A percentile compares a stretch with the other conserved stretches of the same genome.
Conservation (phyloP, 2,888 invertebrate genomes). For the Clusia tigrina region DNA sequence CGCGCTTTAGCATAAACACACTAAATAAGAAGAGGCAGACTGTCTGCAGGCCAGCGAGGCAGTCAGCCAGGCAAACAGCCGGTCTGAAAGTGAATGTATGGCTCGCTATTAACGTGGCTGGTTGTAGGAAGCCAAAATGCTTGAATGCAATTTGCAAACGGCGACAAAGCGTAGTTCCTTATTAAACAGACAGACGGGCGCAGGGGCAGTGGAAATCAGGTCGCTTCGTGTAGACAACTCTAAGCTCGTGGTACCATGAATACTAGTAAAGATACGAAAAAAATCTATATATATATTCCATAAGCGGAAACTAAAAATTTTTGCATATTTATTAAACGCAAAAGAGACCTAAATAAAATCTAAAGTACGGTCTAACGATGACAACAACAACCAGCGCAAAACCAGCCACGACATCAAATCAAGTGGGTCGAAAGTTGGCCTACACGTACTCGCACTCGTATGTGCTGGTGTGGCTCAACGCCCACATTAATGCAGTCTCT, state of each 20-base stretch:
- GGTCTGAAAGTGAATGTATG: conserved; percentile 2
- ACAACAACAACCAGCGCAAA: background rate
- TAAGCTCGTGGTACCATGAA: no score
- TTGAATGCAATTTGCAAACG: background rate
- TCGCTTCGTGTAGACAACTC: background rate
- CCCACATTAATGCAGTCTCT: conserved; percentile 19
- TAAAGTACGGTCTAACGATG: no score
- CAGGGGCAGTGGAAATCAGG: background rate
- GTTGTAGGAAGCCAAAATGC: conserved; percentile 9
- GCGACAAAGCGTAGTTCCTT: conserved; percentile 7
- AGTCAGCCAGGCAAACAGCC: background rate
- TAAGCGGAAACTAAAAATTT: conserved; percentile 7
- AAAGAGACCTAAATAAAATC: background rate
- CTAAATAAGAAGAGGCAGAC: conserved; percentile 4
- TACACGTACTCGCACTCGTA: background rate
- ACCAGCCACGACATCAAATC: conserved; percentile 3
- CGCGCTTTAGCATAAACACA: background rate
- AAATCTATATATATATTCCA: background rate
- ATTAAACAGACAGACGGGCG: background rate
- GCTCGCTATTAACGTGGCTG: background rate
- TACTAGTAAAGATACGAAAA: background rate
- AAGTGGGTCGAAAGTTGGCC: conserved; percentile 37
- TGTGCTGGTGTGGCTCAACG: background rate
- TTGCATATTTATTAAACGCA: background rate
- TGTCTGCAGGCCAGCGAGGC: background rate